A percentile compares a stretch with the other conserved stretches of the same genome.
These are phyloP conservation scores for Anolis apletophallus DNA, from an alignment of 2,797 vertebrate species.

Conservation along the genomic window DNA sequence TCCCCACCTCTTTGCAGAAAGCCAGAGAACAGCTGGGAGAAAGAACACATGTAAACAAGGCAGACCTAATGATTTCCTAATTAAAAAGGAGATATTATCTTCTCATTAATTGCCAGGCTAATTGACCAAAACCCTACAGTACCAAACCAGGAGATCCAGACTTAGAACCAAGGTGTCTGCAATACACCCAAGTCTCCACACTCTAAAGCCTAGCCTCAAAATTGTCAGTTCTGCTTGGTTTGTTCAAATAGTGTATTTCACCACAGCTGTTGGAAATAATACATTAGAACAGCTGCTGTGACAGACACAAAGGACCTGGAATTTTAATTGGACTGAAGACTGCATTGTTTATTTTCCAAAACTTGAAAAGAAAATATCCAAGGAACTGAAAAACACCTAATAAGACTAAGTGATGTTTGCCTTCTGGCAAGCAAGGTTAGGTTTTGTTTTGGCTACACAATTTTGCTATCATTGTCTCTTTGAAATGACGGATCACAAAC, in stretches of 20 bases:
- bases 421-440: slow-evolving; percentile 75
- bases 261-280: slow-evolving; percentile 85
- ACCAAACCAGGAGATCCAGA: slow-evolving; percentile 41
- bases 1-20: slow-evolving; percentile 45
- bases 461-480: slow-evolving; percentile 67
- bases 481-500: slow-evolving; percentile 30
- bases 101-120: slow-evolving; percentile 67
- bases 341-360: slow-evolving; percentile 68
- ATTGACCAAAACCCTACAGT: slow-evolving; percentile 59
- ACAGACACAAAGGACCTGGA: slow-evolving; percentile 70
- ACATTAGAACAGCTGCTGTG: slow-evolving; percentile 83
- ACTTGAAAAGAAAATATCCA: slow-evolving; percentile 57
- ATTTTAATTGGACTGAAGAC: slow-evolving; percentile 76
- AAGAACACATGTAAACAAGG: slow-evolving; percentile 65
- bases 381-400: slow-evolving; percentile 63
- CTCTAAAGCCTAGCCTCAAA: slow-evolving; percentile 52
- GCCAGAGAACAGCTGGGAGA: slow-evolving; percentile 58
- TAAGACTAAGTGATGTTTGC: slow-evolving; percentile 65
- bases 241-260: slow-evolving; percentile 76
- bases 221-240: slow-evolving; percentile 77
- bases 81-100: slow-evolving; percentile 66
- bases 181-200: slow-evolving; percentile 52
- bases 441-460: slow-evolving; percentile 66
- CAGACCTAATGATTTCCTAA: slow-evolving; percentile 66
- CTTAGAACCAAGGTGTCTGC: slow-evolving; percentile 45